Base-by-base conservation (phyloP, 2,888 invertebrate genomes). In the Mactromeris polynyma region DNA sequence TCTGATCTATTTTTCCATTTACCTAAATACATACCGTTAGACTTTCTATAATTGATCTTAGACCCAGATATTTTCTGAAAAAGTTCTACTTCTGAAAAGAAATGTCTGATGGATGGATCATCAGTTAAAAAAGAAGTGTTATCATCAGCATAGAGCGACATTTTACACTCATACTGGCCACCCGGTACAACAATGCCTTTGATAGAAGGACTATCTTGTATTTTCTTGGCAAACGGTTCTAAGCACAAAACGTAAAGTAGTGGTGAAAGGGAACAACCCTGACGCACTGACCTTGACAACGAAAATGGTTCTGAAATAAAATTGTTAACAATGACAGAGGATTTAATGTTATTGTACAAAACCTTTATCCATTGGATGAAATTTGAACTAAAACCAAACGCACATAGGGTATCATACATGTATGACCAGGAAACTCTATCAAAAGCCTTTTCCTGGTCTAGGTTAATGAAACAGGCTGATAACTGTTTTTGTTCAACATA, bases 361-460 rank as follows among this genome's bases (percentile, higher is more conserved):
- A 94, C 89, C 64, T 88, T 85, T 36, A 94, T 89, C 90, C 91
- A 92, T 9, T 90, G 54, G 40, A 92, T 87, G 40, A 94, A 91
- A 54, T 84, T 64, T 36, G 85, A 36, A 33, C 89, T 83, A 91
- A 94, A 93, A 21, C 93, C 92, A 85, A 91, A 93, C 14, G 86
- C 42, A 14, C 82, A 2, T 54, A 94, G 80, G 9, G 86, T 84
- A 78, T 91, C 82, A 87, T 89, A 91, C 36, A 94, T n/a, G 85
- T 87, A 93, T 26, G 86, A 82, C 81, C 92, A 91, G 40, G 85
- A 89, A 17, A 93, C 93, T 64, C 93, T 83, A 81, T 94, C 93
- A 64, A 94, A 94, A 1, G 93, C 93, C 64, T 94, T 94, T 77
- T 91, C 92, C 84, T 94, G 94, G 77, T 94, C 94, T 42, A 93